These are phyloP conservation scores for Drosophila algonquin DNA, from an alignment of 2,888 invertebrate genomes.

Conservation along the genomic window DNA sequence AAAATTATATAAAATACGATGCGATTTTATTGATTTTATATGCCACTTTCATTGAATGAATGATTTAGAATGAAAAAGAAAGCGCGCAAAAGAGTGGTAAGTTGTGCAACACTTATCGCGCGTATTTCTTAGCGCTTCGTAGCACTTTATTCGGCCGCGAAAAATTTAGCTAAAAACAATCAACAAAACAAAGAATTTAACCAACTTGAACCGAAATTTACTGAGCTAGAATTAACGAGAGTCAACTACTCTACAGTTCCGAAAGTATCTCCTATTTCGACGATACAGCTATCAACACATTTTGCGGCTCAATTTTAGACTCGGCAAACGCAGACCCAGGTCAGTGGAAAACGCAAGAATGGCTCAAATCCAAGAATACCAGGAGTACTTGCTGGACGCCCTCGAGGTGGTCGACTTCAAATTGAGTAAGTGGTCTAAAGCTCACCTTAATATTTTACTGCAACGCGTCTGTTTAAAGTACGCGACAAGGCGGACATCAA, in stretches of 20 bases:
- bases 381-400: constrained; percentile 81
- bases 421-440: constrained; percentile 73
- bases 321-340: constrained; percentile 41
- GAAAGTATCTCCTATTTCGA: constrained; percentile 28
- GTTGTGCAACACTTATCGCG: neutral
- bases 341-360: constrained; percentile 48
- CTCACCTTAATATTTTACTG: neutral
- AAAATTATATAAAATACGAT: neutral
- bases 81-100: neutral
- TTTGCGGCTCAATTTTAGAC: constrained; percentile 52
- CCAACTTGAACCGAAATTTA: no score
- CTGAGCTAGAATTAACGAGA: no score
- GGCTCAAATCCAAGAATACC: constrained; percentile 80
- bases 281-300: constrained; percentile 41
- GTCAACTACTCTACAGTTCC: neutral
- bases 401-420: constrained; percentile 82
- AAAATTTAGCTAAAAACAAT: constrained; percentile 23
- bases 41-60: no score
- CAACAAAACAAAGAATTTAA: neutral
- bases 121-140: constrained; percentile 12
- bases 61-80: neutral
- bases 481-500: constrained; percentile 87
- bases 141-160: constrained; percentile 20
- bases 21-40: neutral
- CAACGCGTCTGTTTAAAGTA: constrained; percentile 83